Evolutionary conservation across 92 coral and sea anemone species (phyloP), one percentile per base, ranked within the genome.

Genomic region (Zoanthus gigantus): DNA sequence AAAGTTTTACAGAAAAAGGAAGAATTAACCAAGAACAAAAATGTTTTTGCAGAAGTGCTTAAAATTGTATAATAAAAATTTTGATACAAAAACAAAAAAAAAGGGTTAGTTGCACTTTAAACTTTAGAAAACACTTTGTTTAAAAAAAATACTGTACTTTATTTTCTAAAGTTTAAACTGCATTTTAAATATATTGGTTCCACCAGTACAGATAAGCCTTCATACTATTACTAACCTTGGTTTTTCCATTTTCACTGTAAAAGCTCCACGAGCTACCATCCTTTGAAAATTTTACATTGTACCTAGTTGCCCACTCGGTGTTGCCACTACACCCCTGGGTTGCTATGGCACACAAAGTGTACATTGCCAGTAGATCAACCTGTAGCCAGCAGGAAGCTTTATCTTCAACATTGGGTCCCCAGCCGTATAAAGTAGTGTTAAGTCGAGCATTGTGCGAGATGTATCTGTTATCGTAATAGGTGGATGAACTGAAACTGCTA

Each of bases 321-420:
- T 66, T 65, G 47, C 8, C 6, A 11, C 7, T 6, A 74, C 85
- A 90, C 9, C 90, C 90, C 71, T 90, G 93, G 7, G 88, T 74
- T 30, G 80, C 90, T 14, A 90, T 79, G 9, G 83, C 93, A 63
- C 90, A 90, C 13, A 90, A 30, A 0, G 63, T n/a, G 28, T 53
- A 83, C 18, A 85, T 87, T 18, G 31, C 45, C 6, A 90, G 90
- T 10, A 90, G 90, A 37, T 90, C 90, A 17, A 90, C 74, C 74
- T 83, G 76, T 5, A 83, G 61, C 63, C 53, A 78, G 56, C 53
- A 31, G 12, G 72, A 6, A 29, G 9, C 0, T 13, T 0, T 76
- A 2, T 53, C 81, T 23, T 8, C 23, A 4, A 13, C 2, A 1
- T 2, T 13, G 34, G 81, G 65, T 11, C 65, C 81, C 81, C 81